These are phyloP conservation scores for Drosophila bunnanda DNA, from an alignment of 2,888 invertebrate genomes.

Conservation along the genomic window DNA sequence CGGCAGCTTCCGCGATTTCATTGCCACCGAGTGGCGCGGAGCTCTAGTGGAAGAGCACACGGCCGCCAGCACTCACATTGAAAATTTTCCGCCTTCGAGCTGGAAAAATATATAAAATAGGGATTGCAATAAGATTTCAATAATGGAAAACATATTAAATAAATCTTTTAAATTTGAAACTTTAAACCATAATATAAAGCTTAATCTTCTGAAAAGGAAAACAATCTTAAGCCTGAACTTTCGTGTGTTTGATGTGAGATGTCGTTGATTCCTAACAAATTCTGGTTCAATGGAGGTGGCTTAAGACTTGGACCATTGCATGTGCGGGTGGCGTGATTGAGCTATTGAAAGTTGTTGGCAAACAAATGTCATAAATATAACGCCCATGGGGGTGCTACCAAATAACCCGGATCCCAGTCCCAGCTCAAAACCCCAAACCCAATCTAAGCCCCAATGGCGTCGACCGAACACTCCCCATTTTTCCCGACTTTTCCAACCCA, in stretches of 20 bases:
- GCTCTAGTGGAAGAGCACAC: slow-evolving; percentile 70
- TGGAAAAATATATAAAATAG: slow-evolving; percentile 36
- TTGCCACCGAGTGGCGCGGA: slow-evolving; percentile 82
- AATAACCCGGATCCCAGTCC: slow-evolving; percentile 8
- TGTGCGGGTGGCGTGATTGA: slow-evolving; percentile 69
- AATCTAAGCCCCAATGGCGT: slow-evolving; percentile 1
- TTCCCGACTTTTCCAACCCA: slow-evolving; percentile 20
- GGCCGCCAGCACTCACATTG: slow-evolving; percentile 81
- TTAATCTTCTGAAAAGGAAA: neutral
- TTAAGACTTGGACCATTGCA: slow-evolving; percentile 26
- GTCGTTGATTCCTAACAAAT: neutral
- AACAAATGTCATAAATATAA: slow-evolving; percentile 80
- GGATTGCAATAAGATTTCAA: neutral
- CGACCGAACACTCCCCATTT: slow-evolving; percentile 2
- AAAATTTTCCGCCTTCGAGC: slow-evolving; percentile 66
- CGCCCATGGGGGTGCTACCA: slow-evolving; percentile 56
- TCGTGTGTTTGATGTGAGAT: slow-evolving; percentile 3
- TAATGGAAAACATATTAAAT: neutral
- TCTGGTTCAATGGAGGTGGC: slow-evolving; percentile 7
- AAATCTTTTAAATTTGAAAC: neutral
- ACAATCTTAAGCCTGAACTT: neutral
- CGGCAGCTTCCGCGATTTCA: slow-evolving; percentile 85
- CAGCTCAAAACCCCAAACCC: slow-evolving; percentile 1
- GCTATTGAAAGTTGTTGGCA: slow-evolving; percentile 80
- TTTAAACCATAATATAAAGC: neutral